phyloP scores from a whole-genome alignment of 2,797 vertebrate genomes.

The Pseudotriccus pelzelni region DNA sequence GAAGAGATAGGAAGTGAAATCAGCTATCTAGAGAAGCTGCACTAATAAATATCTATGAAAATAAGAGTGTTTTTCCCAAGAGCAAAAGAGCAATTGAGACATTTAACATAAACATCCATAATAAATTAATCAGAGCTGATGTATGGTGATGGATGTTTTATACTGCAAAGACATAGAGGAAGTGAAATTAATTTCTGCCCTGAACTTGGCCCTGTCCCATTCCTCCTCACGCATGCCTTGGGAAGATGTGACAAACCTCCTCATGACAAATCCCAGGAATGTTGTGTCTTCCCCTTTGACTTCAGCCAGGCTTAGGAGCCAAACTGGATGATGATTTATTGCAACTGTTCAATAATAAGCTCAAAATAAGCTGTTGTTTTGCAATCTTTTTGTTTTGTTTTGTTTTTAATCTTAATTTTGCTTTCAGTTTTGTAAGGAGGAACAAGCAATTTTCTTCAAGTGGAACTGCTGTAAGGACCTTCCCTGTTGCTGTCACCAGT shows the following conservation, averaged over 20 bases:
- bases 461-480: not conserved
- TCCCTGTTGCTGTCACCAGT: not conserved
- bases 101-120: conserved; percentile 27
- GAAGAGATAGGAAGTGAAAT: conserved; percentile 34
- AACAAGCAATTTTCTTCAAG: not conserved
- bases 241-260: conserved; percentile 17
- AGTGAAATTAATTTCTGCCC: conserved; percentile 53
- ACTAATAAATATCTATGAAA: conserved; percentile 38
- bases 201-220: conserved; percentile 5
- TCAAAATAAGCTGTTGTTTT: not conserved
- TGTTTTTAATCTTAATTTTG: not conserved
- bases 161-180: not conserved
- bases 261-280: conserved; percentile 41
- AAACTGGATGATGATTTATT: conserved; percentile 22
- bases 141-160: not conserved
- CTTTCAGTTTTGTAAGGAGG: not conserved
- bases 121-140: conserved; percentile 42
- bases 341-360: not conserved
- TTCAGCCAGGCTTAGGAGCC: not conserved
- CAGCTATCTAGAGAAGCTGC: not conserved
- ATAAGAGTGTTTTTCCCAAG: not conserved
- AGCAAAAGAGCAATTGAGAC: conserved; percentile 33
- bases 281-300: conserved; percentile 19
- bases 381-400: not conserved
- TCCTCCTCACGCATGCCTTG: not conserved